These are phyloP conservation scores for Rhynchonycteris naso DNA, from an alignment of 2,797 vertebrate genomes.

Conservation along the genomic window DNA sequence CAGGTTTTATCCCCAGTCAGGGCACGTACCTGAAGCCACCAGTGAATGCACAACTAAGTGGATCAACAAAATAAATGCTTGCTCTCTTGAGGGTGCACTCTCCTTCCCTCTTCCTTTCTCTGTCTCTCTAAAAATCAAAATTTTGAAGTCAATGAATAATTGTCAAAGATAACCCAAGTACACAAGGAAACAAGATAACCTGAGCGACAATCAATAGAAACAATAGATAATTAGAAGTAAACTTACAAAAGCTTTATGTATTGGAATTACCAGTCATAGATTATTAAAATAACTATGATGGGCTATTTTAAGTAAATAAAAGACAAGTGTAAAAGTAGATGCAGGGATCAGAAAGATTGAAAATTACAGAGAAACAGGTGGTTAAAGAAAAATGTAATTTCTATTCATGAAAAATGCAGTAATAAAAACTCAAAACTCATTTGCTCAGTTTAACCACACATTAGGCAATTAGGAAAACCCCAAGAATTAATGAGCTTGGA, in stretches of 20 bases:
- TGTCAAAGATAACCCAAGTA: neutral
- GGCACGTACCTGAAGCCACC: too few relatives aligned
- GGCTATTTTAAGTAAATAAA: constrained; percentile 8
- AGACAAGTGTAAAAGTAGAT: constrained; percentile 4
- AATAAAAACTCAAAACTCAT: constrained; percentile 14
- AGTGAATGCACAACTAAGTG: too few relatives aligned
- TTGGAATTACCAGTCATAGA: neutral
- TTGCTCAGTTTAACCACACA: neutral
- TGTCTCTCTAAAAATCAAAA: neutral
- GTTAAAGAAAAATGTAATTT: constrained; percentile 3
- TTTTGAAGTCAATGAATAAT: constrained; percentile 34
- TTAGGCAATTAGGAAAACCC: neutral
- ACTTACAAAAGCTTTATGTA: neutral
- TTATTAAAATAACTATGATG: constrained; percentile 15
- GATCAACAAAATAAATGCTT: too few relatives aligned
- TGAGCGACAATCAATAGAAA: constrained; percentile 29
- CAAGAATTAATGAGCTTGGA: neutral
- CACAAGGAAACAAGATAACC: neutral
- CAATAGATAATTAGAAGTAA: neutral
- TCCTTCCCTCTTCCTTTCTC: too few relatives aligned
- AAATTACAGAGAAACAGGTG: neutral
- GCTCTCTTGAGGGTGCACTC: too few relatives aligned
- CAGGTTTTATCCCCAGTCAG: too few relatives aligned
- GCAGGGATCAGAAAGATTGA: neutral
- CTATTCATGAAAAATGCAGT: constrained; percentile 2